Percentiles rank a stretch among this genome's conserved stretches.
These are phyloP conservation scores for Stigmatopora argus DNA, from an alignment of 2,113 vertebrate species.

Conservation along the genomic window DNA sequence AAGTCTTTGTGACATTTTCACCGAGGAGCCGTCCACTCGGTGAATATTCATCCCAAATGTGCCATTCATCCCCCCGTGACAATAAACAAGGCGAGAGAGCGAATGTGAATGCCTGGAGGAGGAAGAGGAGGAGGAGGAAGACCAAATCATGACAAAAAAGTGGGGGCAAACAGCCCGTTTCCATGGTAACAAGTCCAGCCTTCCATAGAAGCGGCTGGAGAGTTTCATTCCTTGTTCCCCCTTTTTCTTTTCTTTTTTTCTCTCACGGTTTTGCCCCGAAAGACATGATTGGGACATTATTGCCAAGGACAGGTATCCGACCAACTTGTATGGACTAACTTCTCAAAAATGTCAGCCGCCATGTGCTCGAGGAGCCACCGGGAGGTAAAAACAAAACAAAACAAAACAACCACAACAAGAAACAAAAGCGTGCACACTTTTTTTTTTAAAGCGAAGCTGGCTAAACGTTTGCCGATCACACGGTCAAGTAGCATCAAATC, in stretches of 20 bases:
- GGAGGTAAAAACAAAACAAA: conserved; percentile 60
- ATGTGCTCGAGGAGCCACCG: conserved; percentile 46
- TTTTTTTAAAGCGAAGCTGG: background rate
- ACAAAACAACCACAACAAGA: background rate
- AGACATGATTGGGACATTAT: conserved; percentile 60
- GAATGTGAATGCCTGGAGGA: conserved; percentile 42
- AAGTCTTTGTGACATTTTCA: background rate
- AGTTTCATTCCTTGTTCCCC: conserved; percentile 35
- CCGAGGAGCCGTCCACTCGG: conserved; percentile 17
- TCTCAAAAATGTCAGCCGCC: conserved; percentile 51
- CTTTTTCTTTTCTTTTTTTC: conserved; percentile 7
- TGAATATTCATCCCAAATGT: conserved; percentile 61
- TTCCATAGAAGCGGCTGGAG: conserved; percentile 50
- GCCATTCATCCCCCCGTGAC: conserved; percentile 29
- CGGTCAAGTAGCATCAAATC: background rate
- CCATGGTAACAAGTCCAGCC: conserved; percentile 71
- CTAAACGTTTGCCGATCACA: background rate
- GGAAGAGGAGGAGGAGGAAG: conserved; percentile 26
- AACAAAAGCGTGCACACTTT: background rate
- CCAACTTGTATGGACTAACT: conserved; percentile 39
- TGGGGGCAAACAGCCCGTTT: conserved; percentile 67
- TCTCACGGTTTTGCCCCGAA: conserved; percentile 51
- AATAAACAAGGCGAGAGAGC: conserved; percentile 53
- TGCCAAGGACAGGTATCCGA: conserved; percentile 56
- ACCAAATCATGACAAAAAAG: conserved; percentile 39